phyloP scores from a whole-genome alignment of 2,797 vertebrate species.

The Alcedo atthis region DNA sequence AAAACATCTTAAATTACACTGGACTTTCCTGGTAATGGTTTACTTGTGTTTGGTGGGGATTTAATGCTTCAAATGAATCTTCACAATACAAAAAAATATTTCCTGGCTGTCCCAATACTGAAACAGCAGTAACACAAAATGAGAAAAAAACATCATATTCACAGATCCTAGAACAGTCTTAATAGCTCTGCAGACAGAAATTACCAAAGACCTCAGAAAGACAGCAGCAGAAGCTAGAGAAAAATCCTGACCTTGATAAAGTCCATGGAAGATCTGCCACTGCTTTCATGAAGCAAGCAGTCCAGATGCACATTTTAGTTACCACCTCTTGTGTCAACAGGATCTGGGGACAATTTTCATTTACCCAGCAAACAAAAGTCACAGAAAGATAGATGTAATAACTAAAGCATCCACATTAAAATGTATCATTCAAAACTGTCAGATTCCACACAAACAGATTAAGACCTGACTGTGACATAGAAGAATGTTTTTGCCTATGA shows the following conservation, averaged over 20 bases:
- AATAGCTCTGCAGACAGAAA: background rate
- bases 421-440: constrained; percentile 43
- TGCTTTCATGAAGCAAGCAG: background rate
- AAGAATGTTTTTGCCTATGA: constrained; percentile 42
- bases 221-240: background rate
- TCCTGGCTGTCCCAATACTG: background rate
- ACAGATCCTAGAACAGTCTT: constrained; percentile 18
- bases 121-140: background rate
- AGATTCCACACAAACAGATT: constrained; percentile 49
- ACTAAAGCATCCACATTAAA: background rate
- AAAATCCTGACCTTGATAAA: background rate
- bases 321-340: constrained; percentile 68
- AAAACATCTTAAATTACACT: background rate
- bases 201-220: background rate
- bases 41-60: background rate
- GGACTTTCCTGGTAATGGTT: background rate
- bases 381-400: constrained; percentile 16
- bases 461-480: constrained; percentile 29
- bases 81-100: background rate
- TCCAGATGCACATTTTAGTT: background rate
- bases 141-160: background rate
- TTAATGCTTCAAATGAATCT: background rate
- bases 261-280: background rate
- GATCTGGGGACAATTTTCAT: constrained; percentile 46
- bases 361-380: constrained; percentile 49